Evolutionary conservation across 2,113 vertebrate species (phyloP), one percentile per base, ranked within the genome.

Genomic region (Myocastor coypus): DNA sequence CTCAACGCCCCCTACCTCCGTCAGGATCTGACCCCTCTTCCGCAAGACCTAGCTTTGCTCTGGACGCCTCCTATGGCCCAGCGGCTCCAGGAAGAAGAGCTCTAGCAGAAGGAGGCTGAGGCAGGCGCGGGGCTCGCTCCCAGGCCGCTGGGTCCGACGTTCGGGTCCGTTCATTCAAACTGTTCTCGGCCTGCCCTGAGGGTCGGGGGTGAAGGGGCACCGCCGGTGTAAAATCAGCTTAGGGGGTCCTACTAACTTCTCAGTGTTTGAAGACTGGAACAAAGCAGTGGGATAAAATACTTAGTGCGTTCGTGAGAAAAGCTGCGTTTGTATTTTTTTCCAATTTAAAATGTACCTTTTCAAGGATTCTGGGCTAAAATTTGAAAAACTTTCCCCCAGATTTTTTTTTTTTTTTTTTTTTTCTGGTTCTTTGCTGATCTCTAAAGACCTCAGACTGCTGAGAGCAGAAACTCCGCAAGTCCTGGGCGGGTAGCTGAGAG

Each of bases 141-240:
- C 64, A 19, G 4, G 12, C 4, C 32, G 32, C 80, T 20, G 73
- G 93, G 87, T 95, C 96, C 97, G 96, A 97, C 92, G 57, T 89
- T 85, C 59, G 78, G 73, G 77, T 73, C 80, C 7, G 85, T 68
- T 78, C 34, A 13, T 83, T 95, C 80, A 87, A 96, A 96, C 68
- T 30, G 59, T 22, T 42, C 57, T 28, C 24, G 9, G 71, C 89
- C 85, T 46, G 59, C 91, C 82, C 42, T 8, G 40, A 50, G 19
- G n/a, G 3, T 61, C 63, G 40, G 37, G 37, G 37, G 32, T 52
- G 7, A 26, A 59, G 64, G 28, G 2, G 3, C 26, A 87, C 75
- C 61, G 3, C 63, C 59, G 5, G 34, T 8, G 69, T 50, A 75
- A 80, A 87, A 63, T 93, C 50, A 37, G 0, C 24, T 22, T 16